Conservation (phyloP, 2,888 invertebrate species). For the Rhagonycha fulva region DNA sequence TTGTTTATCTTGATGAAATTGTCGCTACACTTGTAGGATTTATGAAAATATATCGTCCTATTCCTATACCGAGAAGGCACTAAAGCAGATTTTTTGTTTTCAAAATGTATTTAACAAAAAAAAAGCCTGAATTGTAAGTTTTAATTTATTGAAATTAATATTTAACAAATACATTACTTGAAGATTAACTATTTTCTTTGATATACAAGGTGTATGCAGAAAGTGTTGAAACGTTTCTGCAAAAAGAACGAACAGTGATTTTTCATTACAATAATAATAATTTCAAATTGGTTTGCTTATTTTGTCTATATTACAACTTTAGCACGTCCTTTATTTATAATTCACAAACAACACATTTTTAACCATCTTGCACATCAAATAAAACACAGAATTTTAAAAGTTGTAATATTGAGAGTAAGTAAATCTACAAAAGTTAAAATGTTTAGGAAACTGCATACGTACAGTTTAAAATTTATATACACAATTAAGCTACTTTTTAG, state of each 20-base stretch:
- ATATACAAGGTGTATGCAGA: background rate
- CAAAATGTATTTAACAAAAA: no score
- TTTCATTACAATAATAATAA: background rate
- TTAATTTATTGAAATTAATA: background rate
- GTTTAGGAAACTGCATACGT: conserved; percentile 1
- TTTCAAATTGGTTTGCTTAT: background rate
- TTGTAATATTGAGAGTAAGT: background rate
- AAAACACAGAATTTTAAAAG: background rate
- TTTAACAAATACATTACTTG: background rate
- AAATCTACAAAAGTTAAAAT: conserved; percentile 1
- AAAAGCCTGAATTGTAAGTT: background rate
- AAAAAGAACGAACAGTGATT: background rate
- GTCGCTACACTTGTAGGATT: no score
- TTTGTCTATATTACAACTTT: background rate
- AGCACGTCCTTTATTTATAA: background rate
- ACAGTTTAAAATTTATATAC: conserved; percentile 23
- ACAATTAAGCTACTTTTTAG: conserved; percentile 11
- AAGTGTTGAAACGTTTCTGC: background rate
- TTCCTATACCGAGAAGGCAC: no score
- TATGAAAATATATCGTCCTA: no score
- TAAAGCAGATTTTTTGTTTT: no score
- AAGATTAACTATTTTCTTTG: background rate
- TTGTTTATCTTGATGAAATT: no score
- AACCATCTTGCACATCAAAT: background rate
- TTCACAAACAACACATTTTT: background rate